phyloP scores from a whole-genome alignment of 2,797 vertebrate genomes.

The Alcedo quadribrachys region DNA sequence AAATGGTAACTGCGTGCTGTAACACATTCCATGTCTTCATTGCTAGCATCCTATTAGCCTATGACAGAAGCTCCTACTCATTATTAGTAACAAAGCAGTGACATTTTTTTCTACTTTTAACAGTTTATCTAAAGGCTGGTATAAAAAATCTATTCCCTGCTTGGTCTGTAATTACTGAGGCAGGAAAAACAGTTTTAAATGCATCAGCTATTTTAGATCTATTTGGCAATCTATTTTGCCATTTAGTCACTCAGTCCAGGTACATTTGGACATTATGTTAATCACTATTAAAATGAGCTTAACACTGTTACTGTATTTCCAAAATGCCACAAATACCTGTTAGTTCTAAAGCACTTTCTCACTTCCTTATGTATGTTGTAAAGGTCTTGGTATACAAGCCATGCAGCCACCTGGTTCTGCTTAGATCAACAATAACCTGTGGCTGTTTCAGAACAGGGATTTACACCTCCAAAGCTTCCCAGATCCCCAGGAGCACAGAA shows the following conservation, averaged over 20 bases:
- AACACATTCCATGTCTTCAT: neutral
- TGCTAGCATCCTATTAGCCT: neutral
- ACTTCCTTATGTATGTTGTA: neutral
- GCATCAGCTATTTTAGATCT: neutral
- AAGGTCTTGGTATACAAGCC: neutral
- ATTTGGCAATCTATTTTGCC: neutral
- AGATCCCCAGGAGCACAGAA: neutral
- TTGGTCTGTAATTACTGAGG: neutral
- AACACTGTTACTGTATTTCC: neutral
- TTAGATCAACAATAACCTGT: neutral
- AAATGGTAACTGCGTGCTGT: neutral
- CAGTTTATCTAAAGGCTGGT: neutral
- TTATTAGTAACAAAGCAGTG: neutral
- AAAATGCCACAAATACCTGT: neutral
- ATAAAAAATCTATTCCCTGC: neutral
- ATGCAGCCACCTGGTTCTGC: neutral
- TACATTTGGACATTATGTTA: neutral
- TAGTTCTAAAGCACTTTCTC: neutral
- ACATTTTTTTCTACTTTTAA: constrained; percentile 10
- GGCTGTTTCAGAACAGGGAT: neutral
- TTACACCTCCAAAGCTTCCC: neutral
- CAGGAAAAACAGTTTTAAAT: neutral
- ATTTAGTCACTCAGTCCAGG: neutral
- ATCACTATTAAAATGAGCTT: neutral
- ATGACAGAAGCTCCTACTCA: neutral